Evolutionary conservation across 2,797 vertebrate species (phyloP).

Genomic region (Diplodus puntazzo): DNA sequence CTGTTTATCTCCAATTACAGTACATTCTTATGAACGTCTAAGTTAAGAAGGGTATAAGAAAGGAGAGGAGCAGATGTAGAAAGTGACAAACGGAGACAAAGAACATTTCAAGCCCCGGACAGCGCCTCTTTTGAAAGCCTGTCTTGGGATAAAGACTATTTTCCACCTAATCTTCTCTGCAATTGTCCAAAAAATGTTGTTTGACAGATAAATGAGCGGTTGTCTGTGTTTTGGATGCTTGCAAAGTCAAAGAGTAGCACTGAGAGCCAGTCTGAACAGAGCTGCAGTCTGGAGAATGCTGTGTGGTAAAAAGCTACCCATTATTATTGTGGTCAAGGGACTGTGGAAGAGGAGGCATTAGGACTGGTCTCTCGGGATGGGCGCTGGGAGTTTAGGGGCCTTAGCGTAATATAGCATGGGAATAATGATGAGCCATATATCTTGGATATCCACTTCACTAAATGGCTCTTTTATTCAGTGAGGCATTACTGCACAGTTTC

Average conservation of each 20-base stretch:
- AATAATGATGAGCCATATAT: constrained; percentile 79
- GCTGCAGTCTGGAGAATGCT: constrained; percentile 61
- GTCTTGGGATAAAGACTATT: constrained; percentile 33
- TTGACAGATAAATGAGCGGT: constrained; percentile 50
- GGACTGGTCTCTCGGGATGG: constrained; percentile 69
- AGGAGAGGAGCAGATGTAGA: constrained; percentile 43
- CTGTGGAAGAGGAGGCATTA: constrained; percentile 80
- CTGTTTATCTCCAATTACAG: constrained; percentile 78
- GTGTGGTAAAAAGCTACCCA: constrained; percentile 70
- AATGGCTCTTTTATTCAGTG: constrained; percentile 61
- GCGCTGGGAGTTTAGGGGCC: constrained; percentile 69
- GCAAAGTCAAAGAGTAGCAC: constrained; percentile 21
- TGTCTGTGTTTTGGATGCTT: constrained; percentile 42
- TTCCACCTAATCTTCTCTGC: constrained; percentile 40
- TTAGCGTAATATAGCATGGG: constrained; percentile 71
- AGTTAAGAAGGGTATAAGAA: constrained; percentile 46
- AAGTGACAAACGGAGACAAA: constrained; percentile 54
- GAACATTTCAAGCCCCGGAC: constrained; percentile 22
- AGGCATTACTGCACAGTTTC: constrained; percentile 47
- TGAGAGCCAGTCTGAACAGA: constrained; percentile 58
- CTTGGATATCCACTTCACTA: constrained; percentile 70
- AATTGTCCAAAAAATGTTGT: constrained; percentile 44
- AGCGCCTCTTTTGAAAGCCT: constrained; percentile 34
- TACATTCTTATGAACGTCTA: constrained; percentile 63
- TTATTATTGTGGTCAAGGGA: constrained; percentile 80